These are phyloP conservation scores for Tenthredo notha DNA, from an alignment of 2,888 invertebrate genomes.

Conservation along the genomic window DNA sequence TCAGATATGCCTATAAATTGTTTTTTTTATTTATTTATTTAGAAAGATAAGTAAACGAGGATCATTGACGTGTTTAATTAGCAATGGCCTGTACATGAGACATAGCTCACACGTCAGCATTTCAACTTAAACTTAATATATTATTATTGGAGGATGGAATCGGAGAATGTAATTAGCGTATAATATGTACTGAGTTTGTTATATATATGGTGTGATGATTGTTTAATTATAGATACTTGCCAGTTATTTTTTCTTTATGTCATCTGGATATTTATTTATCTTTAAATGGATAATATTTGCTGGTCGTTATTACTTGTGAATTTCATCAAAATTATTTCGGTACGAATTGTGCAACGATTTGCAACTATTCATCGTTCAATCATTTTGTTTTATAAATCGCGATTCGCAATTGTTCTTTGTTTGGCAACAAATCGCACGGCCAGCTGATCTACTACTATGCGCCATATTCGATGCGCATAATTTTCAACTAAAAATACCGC, in stretches of 20 bases:
- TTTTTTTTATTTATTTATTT: not conserved
- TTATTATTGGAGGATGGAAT: not conserved
- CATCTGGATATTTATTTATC: not conserved
- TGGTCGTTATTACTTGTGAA: slow-evolving; percentile 46
- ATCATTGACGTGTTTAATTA: not conserved
- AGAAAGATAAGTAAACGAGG: not conserved
- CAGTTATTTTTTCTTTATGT: not conserved
- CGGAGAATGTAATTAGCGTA: not conserved
- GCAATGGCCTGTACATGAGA: not conserved
- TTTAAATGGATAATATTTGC: not conserved
- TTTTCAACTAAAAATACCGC: not conserved
- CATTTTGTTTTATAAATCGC: not conserved
- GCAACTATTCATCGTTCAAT: slow-evolving; percentile 51
- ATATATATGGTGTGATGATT: not conserved
- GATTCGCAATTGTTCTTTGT: slow-evolving; percentile 48
- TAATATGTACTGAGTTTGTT: not conserved
- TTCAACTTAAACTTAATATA: not conserved
- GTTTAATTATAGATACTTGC: not conserved
- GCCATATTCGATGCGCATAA: not conserved
- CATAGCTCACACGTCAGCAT: not conserved
- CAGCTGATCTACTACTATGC: slow-evolving; percentile 22
- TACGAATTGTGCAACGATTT: slow-evolving; percentile 37
- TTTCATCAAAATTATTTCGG: slow-evolving; percentile 45
- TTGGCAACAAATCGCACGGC: slow-evolving; percentile 49
- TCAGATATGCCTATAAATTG: not conserved